A percentile compares a stretch with the other conserved stretches of the same genome.
Conservation (phyloP, 2,113 vertebrate species). For the Brevimyrus niger region DNA sequence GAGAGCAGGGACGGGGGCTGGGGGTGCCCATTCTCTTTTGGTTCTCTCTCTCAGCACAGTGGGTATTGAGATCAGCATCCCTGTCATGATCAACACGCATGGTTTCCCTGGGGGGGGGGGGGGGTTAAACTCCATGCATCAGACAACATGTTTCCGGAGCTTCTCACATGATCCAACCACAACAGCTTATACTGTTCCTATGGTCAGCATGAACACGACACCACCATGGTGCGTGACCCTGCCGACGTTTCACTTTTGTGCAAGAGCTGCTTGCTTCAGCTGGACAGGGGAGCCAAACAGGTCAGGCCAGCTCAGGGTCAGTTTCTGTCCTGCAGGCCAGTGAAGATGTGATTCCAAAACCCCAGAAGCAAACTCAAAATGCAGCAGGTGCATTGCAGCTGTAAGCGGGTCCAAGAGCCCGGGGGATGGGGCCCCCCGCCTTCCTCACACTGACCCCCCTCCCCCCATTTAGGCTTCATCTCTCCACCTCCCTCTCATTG, state of each 20-base stretch:
- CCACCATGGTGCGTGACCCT: background rate
- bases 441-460: background rate
- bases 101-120: background rate
- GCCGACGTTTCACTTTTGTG: background rate
- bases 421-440: background rate
- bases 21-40: background rate
- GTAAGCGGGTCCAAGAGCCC: background rate
- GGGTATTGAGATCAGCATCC: background rate
- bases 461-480: background rate
- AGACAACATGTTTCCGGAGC: background rate
- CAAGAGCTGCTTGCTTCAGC: background rate
- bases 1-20: background rate
- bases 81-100: background rate
- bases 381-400: background rate
- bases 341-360: background rate
- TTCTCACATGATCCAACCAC: slow-evolving; percentile 9
- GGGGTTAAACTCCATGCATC: background rate
- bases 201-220: slow-evolving; percentile 2
- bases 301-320: background rate
- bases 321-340: background rate
- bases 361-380: background rate
- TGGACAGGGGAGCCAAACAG: background rate
- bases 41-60: background rate
- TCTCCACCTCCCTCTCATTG: background rate
- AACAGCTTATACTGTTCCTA: background rate